Base-by-base conservation (phyloP, 2,888 invertebrate species). In the Drosophila peninsularis region DNA sequence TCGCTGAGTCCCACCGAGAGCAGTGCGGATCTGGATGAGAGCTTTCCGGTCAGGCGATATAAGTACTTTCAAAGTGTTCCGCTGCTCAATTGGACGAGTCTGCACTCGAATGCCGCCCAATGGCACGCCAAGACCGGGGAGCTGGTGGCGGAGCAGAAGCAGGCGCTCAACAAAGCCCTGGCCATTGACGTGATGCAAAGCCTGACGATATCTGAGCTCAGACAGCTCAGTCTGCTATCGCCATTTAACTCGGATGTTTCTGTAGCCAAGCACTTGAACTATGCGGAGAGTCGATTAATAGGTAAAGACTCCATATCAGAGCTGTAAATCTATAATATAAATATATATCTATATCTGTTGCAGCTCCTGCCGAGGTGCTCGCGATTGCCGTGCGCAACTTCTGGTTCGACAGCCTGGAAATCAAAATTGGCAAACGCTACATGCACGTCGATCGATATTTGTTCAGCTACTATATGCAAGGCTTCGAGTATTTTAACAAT, bases 401-500 rank as follows among this genome's bases (percentile, higher is more conserved):
- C 19, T 74, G 71, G 74, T 50, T 62, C 32, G 41, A 67, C 7
- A 47, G 61, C n/a, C 24, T 80, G 49, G 64, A 80, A 19, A 2
- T 78, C 5, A 67, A 68, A 24, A 21, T 80, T 4, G 78, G 62
- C 1, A 9, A 44, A 0, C 11, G 13, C 7, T 65, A 39, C 7
- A 37, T 60, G 10, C 57, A 61, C 9, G 57, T 78, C 0, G 62
- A 80, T 57, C 71, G 71, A 0, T 50, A 24, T 27, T 0, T 77
- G 7, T 80, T 78, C 19, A n/a, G 53, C 3, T 5, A 63, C 10
- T 71, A n/a, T 14, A 45, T 64, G 4, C 0, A 7, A 0, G 47
- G 27, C 2, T 74, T 58, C 14, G 0, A 5, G 1, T 7, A 45
- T 0, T 9, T 32, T 9, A 9, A 0, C 3, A 30, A 2, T 5